Evolutionary conservation across 2,888 invertebrate genomes (phyloP).

Genomic region (Conops quadrifasciatus): DNA sequence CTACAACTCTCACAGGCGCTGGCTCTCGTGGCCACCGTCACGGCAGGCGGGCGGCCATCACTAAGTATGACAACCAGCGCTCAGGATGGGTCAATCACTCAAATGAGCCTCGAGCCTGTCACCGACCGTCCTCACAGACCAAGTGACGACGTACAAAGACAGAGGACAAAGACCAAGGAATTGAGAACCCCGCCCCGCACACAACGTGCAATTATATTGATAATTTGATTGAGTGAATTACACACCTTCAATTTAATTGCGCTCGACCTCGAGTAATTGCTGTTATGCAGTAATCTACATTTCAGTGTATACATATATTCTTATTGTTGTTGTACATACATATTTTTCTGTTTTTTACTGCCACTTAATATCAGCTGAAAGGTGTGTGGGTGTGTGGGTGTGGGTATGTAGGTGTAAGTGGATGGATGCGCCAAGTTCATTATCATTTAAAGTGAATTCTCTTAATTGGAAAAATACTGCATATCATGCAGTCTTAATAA

Average conservation of each 20-base stretch:
- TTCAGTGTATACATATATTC: not conserved
- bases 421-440: no score
- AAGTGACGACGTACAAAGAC: no score
- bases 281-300: no score
- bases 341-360: not conserved
- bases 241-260: slow-evolving; percentile 20
- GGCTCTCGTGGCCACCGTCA: not conserved
- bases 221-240: slow-evolving; percentile 24
- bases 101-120: not conserved
- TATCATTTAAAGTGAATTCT: no score
- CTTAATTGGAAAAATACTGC: no score
- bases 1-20: not conserved
- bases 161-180: not conserved
- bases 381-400: no score
- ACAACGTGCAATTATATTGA: slow-evolving; percentile 9
- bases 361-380: not conserved
- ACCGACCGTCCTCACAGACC: not conserved
- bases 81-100: not conserved
- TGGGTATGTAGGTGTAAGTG: no score
- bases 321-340: not conserved
- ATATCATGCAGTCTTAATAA: no score
- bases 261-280: not conserved
- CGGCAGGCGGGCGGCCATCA: not conserved
- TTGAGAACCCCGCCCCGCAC: not conserved
- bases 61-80: not conserved